A percentile compares a stretch with the other conserved stretches of the same genome.
Evolutionary conservation across 2,113 vertebrate genomes (phyloP).

Genomic region (Oriolus oriolus): DNA sequence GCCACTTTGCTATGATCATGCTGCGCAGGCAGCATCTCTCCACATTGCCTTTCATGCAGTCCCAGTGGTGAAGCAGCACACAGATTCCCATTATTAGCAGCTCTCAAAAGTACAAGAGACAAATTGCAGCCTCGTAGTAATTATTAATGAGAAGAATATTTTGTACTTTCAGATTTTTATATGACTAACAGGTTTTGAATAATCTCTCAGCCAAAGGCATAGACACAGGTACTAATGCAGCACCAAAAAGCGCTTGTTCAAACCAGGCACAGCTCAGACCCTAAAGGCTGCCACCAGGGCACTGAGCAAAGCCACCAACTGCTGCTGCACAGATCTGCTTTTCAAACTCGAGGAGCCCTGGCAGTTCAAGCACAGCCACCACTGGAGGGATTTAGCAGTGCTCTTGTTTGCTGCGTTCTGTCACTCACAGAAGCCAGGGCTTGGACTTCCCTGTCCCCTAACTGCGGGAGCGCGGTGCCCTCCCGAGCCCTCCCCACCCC

Average conservation of each 20-base stretch:
- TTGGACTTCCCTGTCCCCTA: not conserved
- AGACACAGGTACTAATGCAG: not conserved
- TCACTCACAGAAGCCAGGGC: not conserved
- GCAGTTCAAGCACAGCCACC: not conserved
- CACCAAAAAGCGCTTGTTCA: accelerated
- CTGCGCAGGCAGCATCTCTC: not conserved
- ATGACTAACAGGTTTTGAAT: not conserved
- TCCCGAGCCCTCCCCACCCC: conserved; percentile 6
- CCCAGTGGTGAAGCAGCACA: not conserved
- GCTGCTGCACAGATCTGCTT: not conserved
- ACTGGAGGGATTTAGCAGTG: not conserved
- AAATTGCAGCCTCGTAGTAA: not conserved
- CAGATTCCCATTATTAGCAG: not conserved
- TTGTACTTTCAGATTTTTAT: not conserved
- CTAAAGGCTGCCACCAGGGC: not conserved
- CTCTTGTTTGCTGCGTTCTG: not conserved
- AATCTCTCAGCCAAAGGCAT: not conserved
- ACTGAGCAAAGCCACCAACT: not conserved
- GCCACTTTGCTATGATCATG: not conserved
- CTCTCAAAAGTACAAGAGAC: not conserved
- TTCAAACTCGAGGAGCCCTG: not conserved
- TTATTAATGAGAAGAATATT: not conserved
- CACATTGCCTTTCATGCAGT: not conserved
- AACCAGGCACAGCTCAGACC: not conserved
- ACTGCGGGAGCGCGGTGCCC: not conserved